Evolutionary conservation across 2,797 vertebrate species (phyloP).

Genomic region (Schizopygopsis malacanthus): DNA sequence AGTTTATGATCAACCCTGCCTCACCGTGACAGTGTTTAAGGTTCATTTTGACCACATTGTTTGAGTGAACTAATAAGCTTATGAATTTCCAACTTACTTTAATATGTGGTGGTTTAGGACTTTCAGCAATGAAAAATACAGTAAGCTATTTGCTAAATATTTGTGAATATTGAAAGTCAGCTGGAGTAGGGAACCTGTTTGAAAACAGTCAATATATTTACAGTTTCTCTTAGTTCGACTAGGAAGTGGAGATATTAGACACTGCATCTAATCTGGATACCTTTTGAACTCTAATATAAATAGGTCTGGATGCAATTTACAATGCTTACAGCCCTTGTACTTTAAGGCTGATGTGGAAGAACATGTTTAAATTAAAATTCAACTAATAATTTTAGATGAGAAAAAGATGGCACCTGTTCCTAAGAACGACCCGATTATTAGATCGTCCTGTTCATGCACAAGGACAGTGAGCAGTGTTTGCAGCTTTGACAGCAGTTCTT

Average conservation of each 20-base stretch:
- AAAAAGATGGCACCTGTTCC: neutral
- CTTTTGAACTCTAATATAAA: neutral
- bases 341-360: neutral
- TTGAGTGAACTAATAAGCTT: neutral
- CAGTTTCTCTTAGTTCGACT: neutral
- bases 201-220: neutral
- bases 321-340: neutral
- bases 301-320: neutral
- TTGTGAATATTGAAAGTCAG: neutral
- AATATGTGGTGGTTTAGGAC: neutral
- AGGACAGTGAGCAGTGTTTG: neutral
- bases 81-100: neutral
- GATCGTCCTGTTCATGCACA: constrained; percentile 8
- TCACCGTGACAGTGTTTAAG: neutral
- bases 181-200: neutral
- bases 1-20: neutral
- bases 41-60: neutral
- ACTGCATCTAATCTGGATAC: neutral
- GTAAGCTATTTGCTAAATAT: neutral
- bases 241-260: neutral
- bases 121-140: neutral
- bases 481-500: constrained; percentile 33
- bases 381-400: neutral
- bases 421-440: constrained; percentile 3
- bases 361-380: neutral